A percentile compares a stretch with the other conserved stretches of the same genome.
Evolutionary conservation across 1,140 invertebrate species (phyloP).

Genomic region (Bombus turneri): DNA sequence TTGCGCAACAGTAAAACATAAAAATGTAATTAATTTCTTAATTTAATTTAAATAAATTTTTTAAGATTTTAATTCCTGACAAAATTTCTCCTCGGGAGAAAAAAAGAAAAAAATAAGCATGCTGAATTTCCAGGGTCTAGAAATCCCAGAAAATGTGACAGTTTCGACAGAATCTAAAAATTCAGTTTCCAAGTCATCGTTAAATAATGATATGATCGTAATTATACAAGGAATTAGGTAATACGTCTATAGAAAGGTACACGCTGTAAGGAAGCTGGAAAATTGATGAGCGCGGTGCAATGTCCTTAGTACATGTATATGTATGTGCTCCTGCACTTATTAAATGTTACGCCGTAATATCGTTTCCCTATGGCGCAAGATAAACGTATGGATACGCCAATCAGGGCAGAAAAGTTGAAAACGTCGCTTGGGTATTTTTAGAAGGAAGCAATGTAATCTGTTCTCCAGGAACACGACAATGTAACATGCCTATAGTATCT

Average conservation of each 20-base stretch:
- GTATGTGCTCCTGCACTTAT: background rate
- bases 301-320: background rate
- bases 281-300: conserved; percentile 26
- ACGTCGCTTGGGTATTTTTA: conserved; percentile 30
- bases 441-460: background rate
- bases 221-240: background rate
- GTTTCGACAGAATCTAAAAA: background rate
- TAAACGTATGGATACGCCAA: conserved; percentile 10
- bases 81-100: background rate
- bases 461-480: background rate
- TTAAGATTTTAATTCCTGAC: too few relatives aligned
- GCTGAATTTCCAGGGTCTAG: background rate
- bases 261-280: background rate
- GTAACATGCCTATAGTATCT: background rate
- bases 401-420: conserved; percentile 46
- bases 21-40: background rate
- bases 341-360: conserved; percentile 11
- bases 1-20: background rate
- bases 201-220: background rate
- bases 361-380: conserved; percentile 32
- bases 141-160: background rate
- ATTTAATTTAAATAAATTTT: too few relatives aligned
- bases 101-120: background rate
- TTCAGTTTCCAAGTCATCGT: background rate
- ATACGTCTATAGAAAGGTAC: background rate